Base-by-base conservation (phyloP, 1,140 invertebrate genomes). In the Mylabris phalerata region DNA sequence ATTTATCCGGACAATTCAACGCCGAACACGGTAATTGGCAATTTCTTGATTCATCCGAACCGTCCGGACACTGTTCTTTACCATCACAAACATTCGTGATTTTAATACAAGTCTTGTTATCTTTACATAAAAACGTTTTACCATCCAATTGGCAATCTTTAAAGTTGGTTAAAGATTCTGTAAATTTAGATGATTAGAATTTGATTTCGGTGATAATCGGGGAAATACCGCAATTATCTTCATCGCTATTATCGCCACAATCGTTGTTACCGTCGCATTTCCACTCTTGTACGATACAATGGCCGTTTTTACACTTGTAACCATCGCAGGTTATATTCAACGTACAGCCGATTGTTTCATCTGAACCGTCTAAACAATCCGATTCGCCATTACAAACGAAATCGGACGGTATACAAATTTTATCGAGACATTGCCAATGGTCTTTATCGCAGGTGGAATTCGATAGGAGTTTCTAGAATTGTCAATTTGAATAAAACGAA, bases 31-130 rank as follows among this genome's bases (percentile, higher is more conserved):
- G 7, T 41, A 68, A 70, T 0, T 48, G 26, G 56, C 79, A 81
- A 60, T 69, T 62, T n/a, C 50, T 32, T 66, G 71, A 70, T 71
- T 91, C 88, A 74, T 95, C 93, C 2, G 85, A 86, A 2, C 78
- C 80, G 74, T 93, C 88, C 0, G 80, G 75, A 75, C 95, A 98
- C 67, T 98, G 89, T 3, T 68, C 38, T 0, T 77, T 75, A 1
- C 83, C 82, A 68, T 96, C 83, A 70, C 93, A 96, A 59, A 92
- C 83, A 32, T 80, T 69, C 1, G 75, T 64, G 0, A 74, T 55
- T 0, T 81, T 76, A 26, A 94, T 78, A 67, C 92, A 95, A 54
- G 73, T 76, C 4, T 77, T 78, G 13, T 77, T 77, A 60, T 82
- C 78, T 19, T 77, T 70, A 48, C 84, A 87, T 27, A 77, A 76